Conservation (phyloP, 2,113 vertebrate genomes). For the Benitochromis conjunctus region DNA sequence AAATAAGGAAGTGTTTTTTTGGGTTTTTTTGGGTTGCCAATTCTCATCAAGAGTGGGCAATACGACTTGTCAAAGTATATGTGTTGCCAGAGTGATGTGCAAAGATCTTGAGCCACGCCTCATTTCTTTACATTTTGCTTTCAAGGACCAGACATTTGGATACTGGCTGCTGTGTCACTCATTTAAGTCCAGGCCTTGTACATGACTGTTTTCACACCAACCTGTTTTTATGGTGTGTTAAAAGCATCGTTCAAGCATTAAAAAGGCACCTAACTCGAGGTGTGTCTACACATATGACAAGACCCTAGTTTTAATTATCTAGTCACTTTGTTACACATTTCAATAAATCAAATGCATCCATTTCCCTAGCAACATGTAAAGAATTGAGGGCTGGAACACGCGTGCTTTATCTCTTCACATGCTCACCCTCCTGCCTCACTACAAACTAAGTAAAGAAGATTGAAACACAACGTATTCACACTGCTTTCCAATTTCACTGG, state of each 20-base stretch:
- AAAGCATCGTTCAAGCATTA: not conserved
- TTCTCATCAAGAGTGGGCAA: not conserved
- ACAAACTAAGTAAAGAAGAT: not conserved
- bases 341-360: not conserved
- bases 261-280: not conserved
- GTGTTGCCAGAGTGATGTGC: not conserved
- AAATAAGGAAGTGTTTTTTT: not conserved
- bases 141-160: not conserved
- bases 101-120: not conserved
- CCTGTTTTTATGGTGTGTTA: fast-evolving
- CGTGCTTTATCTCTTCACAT: not conserved
- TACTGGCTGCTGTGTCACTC: not conserved
- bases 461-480: not conserved
- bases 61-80: not conserved
- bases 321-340: not conserved
- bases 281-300: not conserved
- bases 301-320: not conserved
- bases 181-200: not conserved
- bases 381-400: not conserved
- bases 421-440: not conserved
- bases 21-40: not conserved
- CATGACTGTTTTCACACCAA: not conserved
- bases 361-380: not conserved
- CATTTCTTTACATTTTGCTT: not conserved
- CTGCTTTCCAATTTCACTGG: not conserved